A percentile compares a stretch with the other conserved stretches of the same genome.
These are phyloP conservation scores for Sphaerophoria taeniata DNA, from an alignment of 2,888 invertebrate species.

Conservation along the genomic window DNA sequence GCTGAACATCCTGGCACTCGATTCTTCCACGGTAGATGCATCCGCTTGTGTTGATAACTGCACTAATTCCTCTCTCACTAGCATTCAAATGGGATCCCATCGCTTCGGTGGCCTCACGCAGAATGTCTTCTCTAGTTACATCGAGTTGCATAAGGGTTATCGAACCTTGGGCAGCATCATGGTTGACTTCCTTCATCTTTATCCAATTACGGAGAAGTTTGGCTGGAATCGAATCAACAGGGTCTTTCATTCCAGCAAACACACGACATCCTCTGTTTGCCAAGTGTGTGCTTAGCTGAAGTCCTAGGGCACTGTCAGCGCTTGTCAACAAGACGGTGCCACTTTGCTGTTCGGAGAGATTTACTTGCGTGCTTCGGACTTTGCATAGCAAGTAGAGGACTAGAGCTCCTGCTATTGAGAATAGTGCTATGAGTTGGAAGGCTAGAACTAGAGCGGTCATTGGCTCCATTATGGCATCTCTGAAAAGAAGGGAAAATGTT, in stretches of 20 bases:
- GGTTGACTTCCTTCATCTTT: conserved; percentile 85
- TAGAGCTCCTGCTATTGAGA: conserved; percentile 92
- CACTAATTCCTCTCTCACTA: conserved; percentile 91
- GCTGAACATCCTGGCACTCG: conserved; percentile 86
- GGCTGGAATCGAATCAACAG: conserved; percentile 85
- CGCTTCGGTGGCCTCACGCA: conserved; percentile 91
- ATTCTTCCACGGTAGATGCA: conserved; percentile 88
- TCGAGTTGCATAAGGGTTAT: conserved; percentile 90
- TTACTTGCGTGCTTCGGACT: conserved; percentile 86
- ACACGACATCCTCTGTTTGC: conserved; percentile 90
- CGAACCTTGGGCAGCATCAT: conserved; percentile 83
- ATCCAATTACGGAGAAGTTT: conserved; percentile 86
- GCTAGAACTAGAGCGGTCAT: conserved; percentile 91
- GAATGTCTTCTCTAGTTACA: conserved; percentile 90
- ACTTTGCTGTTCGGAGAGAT: conserved; percentile 84
- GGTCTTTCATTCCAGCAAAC: conserved; percentile 88
- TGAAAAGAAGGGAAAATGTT: conserved; percentile 58
- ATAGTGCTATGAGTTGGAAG: conserved; percentile 91
- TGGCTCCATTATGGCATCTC: conserved; percentile 88
- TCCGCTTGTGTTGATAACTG: conserved; percentile 92
- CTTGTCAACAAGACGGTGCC: conserved; percentile 91
- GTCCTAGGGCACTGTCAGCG: conserved; percentile 90
- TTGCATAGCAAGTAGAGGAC: conserved; percentile 90
- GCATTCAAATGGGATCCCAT: conserved; percentile 92
- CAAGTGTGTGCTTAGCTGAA: conserved; percentile 89